Base-by-base conservation (phyloP, 2,888 invertebrate species). In the Phasia obesa region DNA sequence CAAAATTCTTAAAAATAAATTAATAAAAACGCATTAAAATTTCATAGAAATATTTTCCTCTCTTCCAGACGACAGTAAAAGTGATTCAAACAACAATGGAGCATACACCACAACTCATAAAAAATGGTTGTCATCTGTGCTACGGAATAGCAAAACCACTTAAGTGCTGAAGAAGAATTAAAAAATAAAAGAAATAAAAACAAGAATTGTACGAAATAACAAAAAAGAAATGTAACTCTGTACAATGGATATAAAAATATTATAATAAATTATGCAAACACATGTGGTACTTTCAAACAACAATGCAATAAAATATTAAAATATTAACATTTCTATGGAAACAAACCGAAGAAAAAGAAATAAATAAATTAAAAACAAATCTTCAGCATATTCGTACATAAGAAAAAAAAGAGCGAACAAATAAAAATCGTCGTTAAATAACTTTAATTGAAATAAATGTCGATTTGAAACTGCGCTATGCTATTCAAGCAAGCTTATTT, bases 211-310 rank as follows among this genome's bases (percentile, higher is more conserved):
- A 62, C 49, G 49, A 69, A 49, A 44, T 55, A 53, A 57, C n/a
- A 62, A 27, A 25, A 74, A 11, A 77, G 62, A 71, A 71, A 53
- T 51, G 49, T n/a, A 57, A 38, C 47, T 44, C 19, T 35, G 2
- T 59, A 79, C 38, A 71, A 67, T 51, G 59, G 55, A 15, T 51
- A 53, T 1, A n/a, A 55, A 69, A 64, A 42, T 49, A 65, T 53
- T 65, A 60, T 53, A 67, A 76, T 76, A 83, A 79, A 79, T 83
- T 83, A 83, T 83, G 79, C 75, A 75, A 79, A 79, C 83, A 83
- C 83, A 83, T 83, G 83, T 83, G 83, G 60, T 67, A 47, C 75
- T 75, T 70, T 31, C 55, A 44, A 65, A 75, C 82, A 79, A 76
- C 71, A 79, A 79, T 71, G 65, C 65, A 70, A 78, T 79, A 71